Evolutionary conservation across 2,113 vertebrate species (phyloP), one percentile per base, ranked within the genome.

Genomic region (Corythornis cristatus): DNA sequence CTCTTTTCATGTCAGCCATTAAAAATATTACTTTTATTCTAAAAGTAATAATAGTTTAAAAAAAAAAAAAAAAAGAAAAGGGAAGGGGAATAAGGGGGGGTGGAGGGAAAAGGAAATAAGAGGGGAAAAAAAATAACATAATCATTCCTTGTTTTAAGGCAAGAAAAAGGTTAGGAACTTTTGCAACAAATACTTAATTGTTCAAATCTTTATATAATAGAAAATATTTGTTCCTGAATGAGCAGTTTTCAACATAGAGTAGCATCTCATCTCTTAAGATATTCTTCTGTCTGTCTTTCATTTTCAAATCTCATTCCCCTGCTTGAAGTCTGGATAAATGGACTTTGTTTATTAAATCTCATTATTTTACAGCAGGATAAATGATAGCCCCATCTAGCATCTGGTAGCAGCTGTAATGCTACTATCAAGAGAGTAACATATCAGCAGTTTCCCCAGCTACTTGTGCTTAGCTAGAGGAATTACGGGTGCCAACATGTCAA

Each of bases 331-430:
- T 87, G 50, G 37, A 77, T 92, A 74, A 93, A 87, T 83, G 37
- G 45, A 50, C 71, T 79, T 93, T 82, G 45, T 75, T 88, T 82
- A 73, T 89, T 86, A 73, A 89, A 92, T 75, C 33, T 79, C 31
- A 35, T 85, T 85, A 79, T 82, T 93, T 89, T 82, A 40, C 60
- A 89, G 62, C 62, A 83, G 86, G 73, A 66, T 84, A 88, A 86
- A 89, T 83, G 90, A 79, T 84, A 83, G 51, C 67, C 46, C 46
- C 78, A 62, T 85, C 50, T 57, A 87, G 73, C 81, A 78, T 90
- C 74, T 86, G 62, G 62, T 73, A 95, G 58, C 73, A 84, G 83
- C 83, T 86, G 62, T 65, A 92, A 61, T 48, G 57, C 62, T 82
- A 8, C 60, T 81, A 40, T 84, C 76, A 84, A 46, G 70, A 91